Conservation (phyloP, 2,797 vertebrate species). For the Semaprochilodus insignis region DNA sequence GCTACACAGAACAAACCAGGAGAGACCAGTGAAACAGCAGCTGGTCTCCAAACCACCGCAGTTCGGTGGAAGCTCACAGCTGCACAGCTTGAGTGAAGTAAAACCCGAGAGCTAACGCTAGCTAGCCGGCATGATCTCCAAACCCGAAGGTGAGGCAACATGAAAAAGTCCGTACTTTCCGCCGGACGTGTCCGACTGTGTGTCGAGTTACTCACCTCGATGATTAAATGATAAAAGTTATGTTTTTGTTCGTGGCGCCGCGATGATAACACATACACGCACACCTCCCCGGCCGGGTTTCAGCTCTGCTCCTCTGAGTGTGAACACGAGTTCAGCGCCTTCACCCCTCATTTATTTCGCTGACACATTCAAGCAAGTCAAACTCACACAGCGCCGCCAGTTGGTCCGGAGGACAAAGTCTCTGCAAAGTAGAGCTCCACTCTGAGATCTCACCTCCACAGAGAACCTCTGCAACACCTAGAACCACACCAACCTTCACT, state of each 20-base stretch:
- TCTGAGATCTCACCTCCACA: too few species aligned
- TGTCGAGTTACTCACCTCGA: background rate
- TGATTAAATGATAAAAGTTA: background rate
- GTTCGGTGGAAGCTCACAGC: background rate
- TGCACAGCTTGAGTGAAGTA: background rate
- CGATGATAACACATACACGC: background rate
- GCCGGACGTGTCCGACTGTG: accelerated
- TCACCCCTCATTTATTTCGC: background rate
- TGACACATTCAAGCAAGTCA: background rate
- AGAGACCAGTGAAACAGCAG: background rate
- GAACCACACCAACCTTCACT: too few species aligned
- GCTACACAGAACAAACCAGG: background rate
- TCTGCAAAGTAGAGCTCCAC: background rate
- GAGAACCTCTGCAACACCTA: too few species aligned
- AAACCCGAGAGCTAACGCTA: background rate
- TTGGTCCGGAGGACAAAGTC: background rate
- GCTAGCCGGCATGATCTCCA: background rate
- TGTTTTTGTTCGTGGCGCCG: too few species aligned
- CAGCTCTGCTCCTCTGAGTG: background rate
- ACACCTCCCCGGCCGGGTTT: background rate
- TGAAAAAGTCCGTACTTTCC: background rate
- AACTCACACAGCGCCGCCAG: background rate
- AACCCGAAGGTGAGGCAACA: background rate
- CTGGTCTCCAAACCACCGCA: background rate
- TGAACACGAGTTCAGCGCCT: constrained; percentile 35